Base-by-base conservation (phyloP, 2,888 invertebrate species). In the Ernsta delagoae region DNA sequence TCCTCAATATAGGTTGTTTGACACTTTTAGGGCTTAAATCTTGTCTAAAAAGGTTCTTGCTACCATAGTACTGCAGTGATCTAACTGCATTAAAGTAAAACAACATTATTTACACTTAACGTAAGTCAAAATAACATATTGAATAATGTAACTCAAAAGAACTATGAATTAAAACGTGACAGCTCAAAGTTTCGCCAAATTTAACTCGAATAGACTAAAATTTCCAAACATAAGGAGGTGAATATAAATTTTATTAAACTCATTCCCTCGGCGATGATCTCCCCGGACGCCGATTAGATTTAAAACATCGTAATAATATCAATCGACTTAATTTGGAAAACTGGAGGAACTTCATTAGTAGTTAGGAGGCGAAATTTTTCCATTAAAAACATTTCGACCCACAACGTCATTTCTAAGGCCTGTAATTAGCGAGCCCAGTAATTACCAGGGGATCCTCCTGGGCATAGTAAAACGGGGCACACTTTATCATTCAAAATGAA, bases 271-370 rank as follows among this genome's bases (percentile, higher is more conserved):
- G 5, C 12, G 50, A 5, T 50, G 8, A 50, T 50, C 50, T 50
- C 65, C 31, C 59, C 53, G 36, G 62, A 24, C 24, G 50, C 43
- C 48, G 24, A 63, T 63, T 59, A 64, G 63, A 69, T 69, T 69
- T 63, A 63, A 43, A 69, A 63, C 59, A 69, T 69, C 69, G 63
- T 64, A 59, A 69, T 69, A 69, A 69, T 69, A 69, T 69, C 59
- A 69, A 69, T 69, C 63, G 63, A 64, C 34, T 64, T 64, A 69
- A 69, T 63, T 64, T 62, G 11, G n/a, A 59, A 64, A 59, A 63
- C 43, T 59, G 59, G 53, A 39, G 16, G 34, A 69, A 69, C 63
- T 69, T 69, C 69, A 53, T 69, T 69, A 69, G 63, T 69, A 64
- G 69, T 69, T 69, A 64, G 63, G 59, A 59, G 68, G 68, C 68